These are phyloP conservation scores for Zingel zingel DNA, from an alignment of 2,113 vertebrate species.

Conservation along the genomic window DNA sequence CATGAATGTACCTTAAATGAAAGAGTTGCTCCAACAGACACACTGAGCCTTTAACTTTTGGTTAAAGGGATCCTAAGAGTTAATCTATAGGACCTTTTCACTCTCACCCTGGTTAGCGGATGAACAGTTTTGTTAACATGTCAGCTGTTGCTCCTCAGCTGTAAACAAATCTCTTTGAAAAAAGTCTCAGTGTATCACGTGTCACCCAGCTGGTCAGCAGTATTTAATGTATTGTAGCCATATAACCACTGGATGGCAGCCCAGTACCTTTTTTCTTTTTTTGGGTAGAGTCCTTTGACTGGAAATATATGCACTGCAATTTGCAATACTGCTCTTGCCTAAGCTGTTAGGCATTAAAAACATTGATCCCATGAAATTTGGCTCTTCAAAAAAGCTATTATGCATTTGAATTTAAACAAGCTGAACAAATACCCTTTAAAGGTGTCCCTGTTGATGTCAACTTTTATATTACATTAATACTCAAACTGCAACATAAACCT, in stretches of 20 bases:
- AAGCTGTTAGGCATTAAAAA: neutral
- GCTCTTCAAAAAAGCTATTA: neutral
- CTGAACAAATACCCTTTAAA: neutral
- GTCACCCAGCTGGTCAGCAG: neutral
- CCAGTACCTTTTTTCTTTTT: conserved; percentile 10
- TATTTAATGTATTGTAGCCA: neutral
- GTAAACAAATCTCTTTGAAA: neutral
- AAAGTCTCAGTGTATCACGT: neutral
- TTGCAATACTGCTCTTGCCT: neutral
- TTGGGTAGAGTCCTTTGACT: rapidly evolving
- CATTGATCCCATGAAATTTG: neutral
- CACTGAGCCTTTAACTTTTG: too few relatives aligned
- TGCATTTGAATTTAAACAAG: neutral
- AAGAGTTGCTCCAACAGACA: too few relatives aligned
- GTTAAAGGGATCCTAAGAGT: neutral
- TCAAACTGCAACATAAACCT: neutral
- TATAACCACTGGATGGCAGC: conserved; percentile 59
- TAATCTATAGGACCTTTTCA: neutral
- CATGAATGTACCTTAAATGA: too few relatives aligned
- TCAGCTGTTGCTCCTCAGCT: neutral
- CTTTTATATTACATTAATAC: neutral
- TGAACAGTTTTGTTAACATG: neutral
- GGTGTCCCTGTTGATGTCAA: neutral
- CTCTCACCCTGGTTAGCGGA: neutral
- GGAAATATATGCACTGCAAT: neutral